Conservation (phyloP, 2,113 vertebrate genomes). For the Zapornia atra region DNA sequence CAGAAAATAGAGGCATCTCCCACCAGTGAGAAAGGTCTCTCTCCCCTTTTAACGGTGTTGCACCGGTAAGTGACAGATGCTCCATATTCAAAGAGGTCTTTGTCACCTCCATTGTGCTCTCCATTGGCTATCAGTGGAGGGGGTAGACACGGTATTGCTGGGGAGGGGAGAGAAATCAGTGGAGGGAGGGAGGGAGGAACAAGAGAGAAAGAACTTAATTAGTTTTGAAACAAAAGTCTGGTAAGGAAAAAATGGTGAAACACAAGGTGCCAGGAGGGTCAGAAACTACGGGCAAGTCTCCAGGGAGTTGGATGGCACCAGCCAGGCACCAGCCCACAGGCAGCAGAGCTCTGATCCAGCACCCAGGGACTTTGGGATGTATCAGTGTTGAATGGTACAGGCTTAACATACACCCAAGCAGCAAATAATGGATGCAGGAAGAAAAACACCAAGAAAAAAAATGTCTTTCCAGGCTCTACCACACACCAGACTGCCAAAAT, state of each 20-base stretch:
- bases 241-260: background rate
- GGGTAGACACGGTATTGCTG: constrained; percentile 2
- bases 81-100: background rate
- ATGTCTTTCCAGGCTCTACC: background rate
- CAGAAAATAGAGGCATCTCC: constrained; percentile 56
- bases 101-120: background rate
- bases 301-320: background rate
- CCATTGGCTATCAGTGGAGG: constrained; percentile 6
- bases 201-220: background rate
- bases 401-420: background rate
- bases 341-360: background rate
- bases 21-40: background rate
- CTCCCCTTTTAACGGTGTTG: rapidly evolving
- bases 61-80: background rate
- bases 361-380: rapidly evolving
- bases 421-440: background rate
- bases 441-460: background rate
- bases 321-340: background rate
- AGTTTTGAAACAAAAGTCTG: rapidly evolving
- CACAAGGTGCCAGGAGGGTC: background rate
- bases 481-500: rapidly evolving
- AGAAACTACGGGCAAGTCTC: background rate
- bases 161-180: no score
- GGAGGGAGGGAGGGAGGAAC: background rate
- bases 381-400: background rate